Base-by-base conservation (phyloP, 1,140 invertebrate species). In the Drosophila varians region DNA sequence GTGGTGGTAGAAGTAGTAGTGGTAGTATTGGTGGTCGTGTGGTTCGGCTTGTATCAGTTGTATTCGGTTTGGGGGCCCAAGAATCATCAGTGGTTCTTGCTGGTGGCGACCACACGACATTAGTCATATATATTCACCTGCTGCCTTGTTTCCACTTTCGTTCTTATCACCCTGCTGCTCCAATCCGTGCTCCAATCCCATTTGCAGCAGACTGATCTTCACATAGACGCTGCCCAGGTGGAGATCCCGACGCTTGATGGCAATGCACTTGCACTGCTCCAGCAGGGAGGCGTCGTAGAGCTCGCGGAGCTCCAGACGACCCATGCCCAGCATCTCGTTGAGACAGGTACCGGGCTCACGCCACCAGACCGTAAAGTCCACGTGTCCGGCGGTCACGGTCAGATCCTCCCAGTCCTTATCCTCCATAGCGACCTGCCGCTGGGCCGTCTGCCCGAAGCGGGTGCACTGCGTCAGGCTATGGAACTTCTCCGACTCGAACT, bases 401-500 rank as follows among this genome's bases (percentile, higher is more conserved):
- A 68, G 43, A 5, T 72, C 49, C 57, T 56, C 51, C 14, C 55
- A 26, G 26, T 23, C 36, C 42, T 42, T 26, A 6, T 60, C 52
- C 38, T 57, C 42, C 26, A 90, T 40, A 2, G 76, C 64, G 18
- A 90, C 69, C 28, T 75, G 57, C 2, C 89, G 79, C 60, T 86
- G 64, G 11, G 75, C 79, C 31, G 78, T 73, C 60, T 90, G 89
- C 1, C 77, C 89, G n/a, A 90, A 90, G 16, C 89, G 88, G 21
- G 89, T 90, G 42, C 89, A 90, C 49, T 90, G 89, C 3, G 89
- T 90, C n/a, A 90, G 65, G 46, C 79, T 86, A 25, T 90, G 83
- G 64, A 90, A 90, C 28, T 90, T 90, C 54, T 90, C 89, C 56
- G 89, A 90, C 65, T 90, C 89, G 64, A 90, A 90, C 76, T 90